Percentiles rank a stretch among this genome's conserved stretches.
These are phyloP conservation scores for Steinernema feltiae DNA, from an alignment of 1,140 invertebrate species.

Conservation along the genomic window DNA sequence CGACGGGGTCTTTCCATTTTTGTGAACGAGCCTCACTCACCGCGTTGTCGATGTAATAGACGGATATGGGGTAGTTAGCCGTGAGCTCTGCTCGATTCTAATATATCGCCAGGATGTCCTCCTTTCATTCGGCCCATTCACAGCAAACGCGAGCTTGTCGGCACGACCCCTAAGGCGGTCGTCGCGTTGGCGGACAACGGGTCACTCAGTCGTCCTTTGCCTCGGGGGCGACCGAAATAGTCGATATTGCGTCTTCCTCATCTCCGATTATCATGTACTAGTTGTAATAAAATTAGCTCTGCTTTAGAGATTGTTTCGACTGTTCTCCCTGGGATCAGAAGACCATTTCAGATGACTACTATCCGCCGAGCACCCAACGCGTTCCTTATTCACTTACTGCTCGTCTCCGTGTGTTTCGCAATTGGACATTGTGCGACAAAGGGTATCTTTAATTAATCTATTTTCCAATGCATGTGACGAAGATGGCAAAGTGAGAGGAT, in stretches of 20 bases:
- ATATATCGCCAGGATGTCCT: background rate
- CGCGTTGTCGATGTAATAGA: background rate
- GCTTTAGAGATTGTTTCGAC: background rate
- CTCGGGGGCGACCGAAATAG: background rate
- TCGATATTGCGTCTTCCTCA: conserved; percentile 1
- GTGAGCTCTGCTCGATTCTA: conserved; percentile 2
- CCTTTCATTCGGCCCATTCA: background rate
- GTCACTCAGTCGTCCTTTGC: background rate
- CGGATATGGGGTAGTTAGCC: background rate
- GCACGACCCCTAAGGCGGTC: background rate
- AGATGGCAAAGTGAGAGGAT: background rate
- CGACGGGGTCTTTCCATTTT: background rate
- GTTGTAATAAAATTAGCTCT: background rate
- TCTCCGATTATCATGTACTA: background rate
- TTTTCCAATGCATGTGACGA: background rate
- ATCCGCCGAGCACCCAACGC: background rate
- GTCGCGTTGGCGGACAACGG: background rate
- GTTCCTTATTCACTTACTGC: background rate
- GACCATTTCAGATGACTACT: background rate
- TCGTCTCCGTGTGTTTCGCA: background rate
- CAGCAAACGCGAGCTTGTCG: background rate
- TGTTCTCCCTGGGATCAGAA: background rate
- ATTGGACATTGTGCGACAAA: conserved; percentile 13
- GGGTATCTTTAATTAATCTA: conserved; percentile 7
- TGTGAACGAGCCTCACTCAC: too few species aligned